These are phyloP conservation scores for Trochalopteron elliotii DNA, from an alignment of 2,113 vertebrate genomes.

Conservation along the genomic window DNA sequence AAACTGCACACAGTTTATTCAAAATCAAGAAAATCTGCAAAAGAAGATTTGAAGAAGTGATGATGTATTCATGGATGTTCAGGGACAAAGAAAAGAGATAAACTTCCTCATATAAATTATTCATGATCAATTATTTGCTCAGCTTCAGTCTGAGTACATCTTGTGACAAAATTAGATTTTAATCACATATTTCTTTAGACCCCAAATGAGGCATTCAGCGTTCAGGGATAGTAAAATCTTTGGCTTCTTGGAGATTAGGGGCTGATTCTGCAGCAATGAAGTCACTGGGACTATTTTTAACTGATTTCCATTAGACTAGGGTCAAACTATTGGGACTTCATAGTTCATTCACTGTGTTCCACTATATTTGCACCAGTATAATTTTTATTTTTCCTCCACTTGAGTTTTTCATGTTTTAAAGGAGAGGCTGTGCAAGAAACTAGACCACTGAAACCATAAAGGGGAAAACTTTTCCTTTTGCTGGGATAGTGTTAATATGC, in stretches of 20 bases:
- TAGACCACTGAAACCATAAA: neutral
- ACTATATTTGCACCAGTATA: neutral
- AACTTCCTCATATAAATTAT: slow-evolving; percentile 59
- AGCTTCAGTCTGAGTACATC: slow-evolving; percentile 32
- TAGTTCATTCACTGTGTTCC: neutral
- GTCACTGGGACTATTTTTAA: slow-evolving; percentile 32
- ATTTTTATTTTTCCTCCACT: neutral
- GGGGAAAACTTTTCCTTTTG: neutral
- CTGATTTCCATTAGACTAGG: slow-evolving; percentile 1
- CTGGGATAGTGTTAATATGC: neutral
- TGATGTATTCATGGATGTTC: slow-evolving; percentile 44
- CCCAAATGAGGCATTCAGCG: slow-evolving; percentile 45
- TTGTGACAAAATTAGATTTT: slow-evolving; percentile 64
- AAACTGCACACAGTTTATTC: neutral
- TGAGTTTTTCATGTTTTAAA: neutral
- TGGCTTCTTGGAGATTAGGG: neutral
- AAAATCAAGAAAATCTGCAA: slow-evolving; percentile 20
- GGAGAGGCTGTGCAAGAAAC: neutral
- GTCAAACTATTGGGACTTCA: neutral
- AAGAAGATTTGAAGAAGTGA: slow-evolving; percentile 41
- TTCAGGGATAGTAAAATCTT: slow-evolving; percentile 30
- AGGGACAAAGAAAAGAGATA: slow-evolving; percentile 38
- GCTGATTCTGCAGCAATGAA: neutral
- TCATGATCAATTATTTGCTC: slow-evolving; percentile 58
- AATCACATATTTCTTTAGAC: slow-evolving; percentile 60